Conservation (phyloP, 2,113 vertebrate genomes). For the Clarias batrachus region DNA sequence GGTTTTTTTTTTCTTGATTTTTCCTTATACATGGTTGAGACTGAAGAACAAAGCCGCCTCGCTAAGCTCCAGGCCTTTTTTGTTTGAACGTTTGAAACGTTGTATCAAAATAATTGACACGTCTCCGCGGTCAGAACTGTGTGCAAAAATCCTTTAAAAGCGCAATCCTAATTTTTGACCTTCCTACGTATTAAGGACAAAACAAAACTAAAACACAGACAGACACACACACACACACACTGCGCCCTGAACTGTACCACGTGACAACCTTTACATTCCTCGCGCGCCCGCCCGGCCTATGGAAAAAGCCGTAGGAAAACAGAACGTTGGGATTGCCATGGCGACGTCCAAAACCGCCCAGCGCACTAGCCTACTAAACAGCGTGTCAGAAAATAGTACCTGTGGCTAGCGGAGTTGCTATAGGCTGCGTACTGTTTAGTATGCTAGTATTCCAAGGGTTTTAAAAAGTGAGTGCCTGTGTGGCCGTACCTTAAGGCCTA, state of each 20-base stretch:
- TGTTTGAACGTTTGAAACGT: neutral
- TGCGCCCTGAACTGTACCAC: constrained; percentile 10
- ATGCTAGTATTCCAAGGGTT: neutral
- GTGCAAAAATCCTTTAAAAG: neutral
- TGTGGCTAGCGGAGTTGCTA: neutral
- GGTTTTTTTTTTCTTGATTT: neutral
- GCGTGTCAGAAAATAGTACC: neutral
- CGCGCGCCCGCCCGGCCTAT: constrained; percentile 3
- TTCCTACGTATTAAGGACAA: neutral
- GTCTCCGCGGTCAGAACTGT: neutral
- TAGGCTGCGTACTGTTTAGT: neutral
- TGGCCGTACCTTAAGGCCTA: neutral
- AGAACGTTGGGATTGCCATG: constrained; percentile 16
- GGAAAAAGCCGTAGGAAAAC: neutral
- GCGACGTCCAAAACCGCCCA: neutral
- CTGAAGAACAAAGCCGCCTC: neutral
- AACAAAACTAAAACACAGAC: neutral
- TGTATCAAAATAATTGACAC: neutral
- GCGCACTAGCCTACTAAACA: neutral
- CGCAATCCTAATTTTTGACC: neutral
- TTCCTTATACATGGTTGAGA: neutral
- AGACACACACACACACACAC: no score
- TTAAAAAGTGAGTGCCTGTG: neutral
- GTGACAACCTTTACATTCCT: constrained; percentile 36
- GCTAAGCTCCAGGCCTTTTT: no score